Evolutionary conservation across 1,140 invertebrate genomes (phyloP), one percentile per base, ranked within the genome.

Genomic region (Mercenaria mercenaria): DNA sequence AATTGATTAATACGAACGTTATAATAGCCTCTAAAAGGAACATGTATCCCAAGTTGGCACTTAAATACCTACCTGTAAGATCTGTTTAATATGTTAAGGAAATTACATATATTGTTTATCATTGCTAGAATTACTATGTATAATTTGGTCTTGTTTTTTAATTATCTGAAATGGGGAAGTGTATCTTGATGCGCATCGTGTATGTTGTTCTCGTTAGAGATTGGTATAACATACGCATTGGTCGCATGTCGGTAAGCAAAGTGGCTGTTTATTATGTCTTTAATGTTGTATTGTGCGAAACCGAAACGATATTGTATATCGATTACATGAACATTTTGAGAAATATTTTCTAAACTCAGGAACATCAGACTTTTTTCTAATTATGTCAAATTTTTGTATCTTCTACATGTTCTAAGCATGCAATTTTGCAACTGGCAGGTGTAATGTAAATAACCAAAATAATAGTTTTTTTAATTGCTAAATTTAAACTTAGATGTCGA

Each of bases 131-230:
- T 79, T 23, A 32, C 47, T 61, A 32, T 59, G 32, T 47, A 34
- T 61, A 59, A 34, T 87, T 77, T 76, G 13, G 76, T 64, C 72
- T 87, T 87, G 72, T 79, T 59, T 87, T 87, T 79, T 61, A 79
- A 87, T 87, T 79, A 87, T 34, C 50, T 77, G 59, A 77, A 87
- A 87, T 67, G 76, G 47, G 69, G 41, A 87, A 77, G 37, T 76
- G 56, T 64, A 47, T 47, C 13, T 26, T 87, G 76, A 87, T 61
- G 34, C 11, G 29, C 2, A 32, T 47, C 18, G 32, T 39, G 72
- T 23, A 47, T 77, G 85, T 26, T 50, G 3, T 43, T 64, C 26
- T 76, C 85, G 59, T 87, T 79, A 87, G 50, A 23, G 37, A 87
- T 79, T 26, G 39, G 6, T 74, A 56, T 74, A 74, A 23, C 83